Conservation (phyloP, 2,888 invertebrate genomes). For the Hymenopus coronatus region DNA sequence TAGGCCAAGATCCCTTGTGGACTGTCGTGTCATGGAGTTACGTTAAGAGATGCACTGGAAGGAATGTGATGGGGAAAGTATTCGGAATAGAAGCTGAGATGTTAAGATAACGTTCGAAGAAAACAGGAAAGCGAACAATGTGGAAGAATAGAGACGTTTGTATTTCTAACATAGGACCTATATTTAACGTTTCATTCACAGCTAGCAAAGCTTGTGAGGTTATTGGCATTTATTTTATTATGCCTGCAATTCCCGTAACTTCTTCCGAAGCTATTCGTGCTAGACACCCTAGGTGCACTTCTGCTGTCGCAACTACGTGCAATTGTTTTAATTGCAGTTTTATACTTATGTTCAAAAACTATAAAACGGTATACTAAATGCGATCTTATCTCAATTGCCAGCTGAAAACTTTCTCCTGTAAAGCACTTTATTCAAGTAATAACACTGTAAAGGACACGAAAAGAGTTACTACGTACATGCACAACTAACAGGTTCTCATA, state of each 20-base stretch:
- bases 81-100: no score
- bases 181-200: no score
- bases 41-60: no score
- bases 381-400: background rate
- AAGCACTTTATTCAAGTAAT: background rate
- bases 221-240: background rate
- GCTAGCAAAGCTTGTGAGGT: background rate
- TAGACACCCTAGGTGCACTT: background rate
- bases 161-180: no score
- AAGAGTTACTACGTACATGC: background rate
- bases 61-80: no score
- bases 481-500: background rate
- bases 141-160: no score
- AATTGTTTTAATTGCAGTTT: background rate
- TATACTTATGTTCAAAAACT: background rate
- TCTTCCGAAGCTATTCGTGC: background rate
- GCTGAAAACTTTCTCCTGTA: background rate
- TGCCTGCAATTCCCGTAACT: background rate
- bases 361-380: background rate
- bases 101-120: no score
- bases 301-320: background rate
- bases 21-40: no score
- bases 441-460: background rate
- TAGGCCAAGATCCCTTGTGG: no score
- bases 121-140: no score